phyloP scores from a whole-genome alignment of 2,797 vertebrate species.

The Nannoperca australis region DNA sequence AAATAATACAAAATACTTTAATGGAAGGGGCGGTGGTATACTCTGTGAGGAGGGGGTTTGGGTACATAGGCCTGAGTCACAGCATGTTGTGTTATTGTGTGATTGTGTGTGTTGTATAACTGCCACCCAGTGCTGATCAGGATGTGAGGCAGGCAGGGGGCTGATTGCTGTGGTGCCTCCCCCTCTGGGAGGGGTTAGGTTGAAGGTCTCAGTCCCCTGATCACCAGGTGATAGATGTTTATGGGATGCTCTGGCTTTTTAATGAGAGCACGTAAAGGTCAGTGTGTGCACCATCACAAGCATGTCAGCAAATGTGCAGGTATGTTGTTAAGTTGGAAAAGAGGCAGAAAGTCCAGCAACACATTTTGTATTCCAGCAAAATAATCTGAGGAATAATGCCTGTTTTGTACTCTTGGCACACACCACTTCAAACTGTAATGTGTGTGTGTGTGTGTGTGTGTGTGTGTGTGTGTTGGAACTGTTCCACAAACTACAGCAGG shows the following conservation, averaged over 20 bases:
- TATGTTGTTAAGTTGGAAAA: slow-evolving; percentile 12
- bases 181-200: slow-evolving; percentile 47
- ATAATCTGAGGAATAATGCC: slow-evolving; percentile 39
- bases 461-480: slow-evolving; percentile 47
- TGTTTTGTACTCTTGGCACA: slow-evolving; percentile 50
- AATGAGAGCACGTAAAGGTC: slow-evolving; percentile 68
- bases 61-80: slow-evolving; percentile 4
- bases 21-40: neutral
- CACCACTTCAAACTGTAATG: slow-evolving; percentile 13
- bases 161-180: slow-evolving; percentile 61
- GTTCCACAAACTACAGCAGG: slow-evolving; percentile 63
- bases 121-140: slow-evolving; percentile 39
- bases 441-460: slow-evolving; percentile 3
- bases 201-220: slow-evolving; percentile 60
- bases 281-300: slow-evolving; percentile 23
- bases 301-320: slow-evolving; percentile 16
- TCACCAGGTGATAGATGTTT: slow-evolving; percentile 57
- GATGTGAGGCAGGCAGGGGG: slow-evolving; percentile 63
- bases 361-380: slow-evolving; percentile 37
- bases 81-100: slow-evolving; percentile 30
- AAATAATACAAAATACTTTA: slow-evolving; percentile 7
- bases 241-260: slow-evolving; percentile 52
- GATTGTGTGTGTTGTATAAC: slow-evolving; percentile 50
- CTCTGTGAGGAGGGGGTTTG: neutral
- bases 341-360: slow-evolving; percentile 8